Conservation (phyloP, 2,797 vertebrate species). For the Rhinichthys osculus region DNA sequence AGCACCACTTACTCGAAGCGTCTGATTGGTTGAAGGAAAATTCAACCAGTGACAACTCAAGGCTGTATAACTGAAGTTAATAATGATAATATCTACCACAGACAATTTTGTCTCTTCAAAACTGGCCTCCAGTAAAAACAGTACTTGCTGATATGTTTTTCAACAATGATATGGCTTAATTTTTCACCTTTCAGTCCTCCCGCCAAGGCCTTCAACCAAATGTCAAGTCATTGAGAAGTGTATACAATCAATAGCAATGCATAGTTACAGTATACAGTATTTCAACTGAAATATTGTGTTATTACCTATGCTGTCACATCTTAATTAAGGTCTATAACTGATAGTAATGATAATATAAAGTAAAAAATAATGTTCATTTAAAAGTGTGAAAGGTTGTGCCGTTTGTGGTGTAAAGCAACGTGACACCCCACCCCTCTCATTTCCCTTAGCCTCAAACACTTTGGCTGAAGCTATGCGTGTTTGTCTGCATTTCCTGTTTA, state of each 20-base stretch:
- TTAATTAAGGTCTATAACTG: slow-evolving; percentile 12
- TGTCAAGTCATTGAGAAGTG: slow-evolving; percentile 30
- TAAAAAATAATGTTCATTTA: not conserved
- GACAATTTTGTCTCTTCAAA: not conserved
- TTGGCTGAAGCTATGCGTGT: slow-evolving; percentile 46
- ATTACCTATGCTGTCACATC: slow-evolving; percentile 13
- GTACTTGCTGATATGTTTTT: slow-evolving; percentile 60
- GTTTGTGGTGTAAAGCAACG: slow-evolving; percentile 13
- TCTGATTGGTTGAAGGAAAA: slow-evolving; percentile 51
- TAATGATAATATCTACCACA: not conserved
- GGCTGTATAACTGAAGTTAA: not conserved
- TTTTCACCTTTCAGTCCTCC: slow-evolving; percentile 21
- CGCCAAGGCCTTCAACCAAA: slow-evolving; percentile 10
- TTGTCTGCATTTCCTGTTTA: slow-evolving; percentile 60
- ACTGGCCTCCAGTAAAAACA: slow-evolving; percentile 46
- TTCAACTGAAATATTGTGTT: slow-evolving; percentile 12
- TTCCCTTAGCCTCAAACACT: slow-evolving; percentile 60
- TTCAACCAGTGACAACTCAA: slow-evolving; percentile 38
- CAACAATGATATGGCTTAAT: slow-evolving; percentile 62
- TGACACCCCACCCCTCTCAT: slow-evolving; percentile 24
- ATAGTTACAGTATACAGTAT: slow-evolving; percentile 47
- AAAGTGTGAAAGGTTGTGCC: not conserved
- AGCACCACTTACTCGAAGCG: slow-evolving; percentile 49
- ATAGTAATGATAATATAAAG: slow-evolving; percentile 3
- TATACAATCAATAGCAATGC: slow-evolving; percentile 55